Conservation (phyloP, 2,113 vertebrate species). For the Ibidorhyncha struthersii region DNA sequence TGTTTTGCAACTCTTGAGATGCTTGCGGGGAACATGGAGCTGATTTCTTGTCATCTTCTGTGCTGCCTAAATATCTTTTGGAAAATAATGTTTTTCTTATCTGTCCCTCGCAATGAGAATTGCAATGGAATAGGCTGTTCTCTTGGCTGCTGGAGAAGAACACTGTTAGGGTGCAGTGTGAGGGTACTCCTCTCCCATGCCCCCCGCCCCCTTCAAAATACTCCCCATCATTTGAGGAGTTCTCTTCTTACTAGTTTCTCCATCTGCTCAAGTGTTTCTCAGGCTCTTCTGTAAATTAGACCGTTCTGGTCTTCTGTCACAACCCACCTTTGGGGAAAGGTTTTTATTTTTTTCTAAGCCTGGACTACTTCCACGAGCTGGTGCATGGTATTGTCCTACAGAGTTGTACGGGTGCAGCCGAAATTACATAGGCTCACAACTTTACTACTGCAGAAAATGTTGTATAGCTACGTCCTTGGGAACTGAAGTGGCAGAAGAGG, state of each 20-base stretch:
- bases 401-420: not conserved
- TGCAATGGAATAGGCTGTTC: not conserved
- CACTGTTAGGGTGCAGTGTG: not conserved
- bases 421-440: not conserved
- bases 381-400: not conserved
- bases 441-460: not conserved
- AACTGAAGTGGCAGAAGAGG: not conserved
- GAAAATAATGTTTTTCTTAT: not conserved
- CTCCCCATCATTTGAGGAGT: not conserved
- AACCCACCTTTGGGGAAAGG: not conserved
- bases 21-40: not conserved
- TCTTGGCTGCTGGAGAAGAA: not conserved
- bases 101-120: not conserved
- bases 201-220: not conserved
- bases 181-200: not conserved
- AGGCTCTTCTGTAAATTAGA: not conserved
- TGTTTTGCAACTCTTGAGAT: not conserved
- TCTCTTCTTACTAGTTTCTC: not conserved
- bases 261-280: not conserved
- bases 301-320: not conserved
- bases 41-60: not conserved
- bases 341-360: not conserved
- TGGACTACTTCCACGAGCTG: not conserved
- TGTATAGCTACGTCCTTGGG: not conserved
- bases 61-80: not conserved